These are phyloP conservation scores for Coelinius sp. DNA, from an alignment of 2,888 invertebrate genomes.

Conservation along the genomic window DNA sequence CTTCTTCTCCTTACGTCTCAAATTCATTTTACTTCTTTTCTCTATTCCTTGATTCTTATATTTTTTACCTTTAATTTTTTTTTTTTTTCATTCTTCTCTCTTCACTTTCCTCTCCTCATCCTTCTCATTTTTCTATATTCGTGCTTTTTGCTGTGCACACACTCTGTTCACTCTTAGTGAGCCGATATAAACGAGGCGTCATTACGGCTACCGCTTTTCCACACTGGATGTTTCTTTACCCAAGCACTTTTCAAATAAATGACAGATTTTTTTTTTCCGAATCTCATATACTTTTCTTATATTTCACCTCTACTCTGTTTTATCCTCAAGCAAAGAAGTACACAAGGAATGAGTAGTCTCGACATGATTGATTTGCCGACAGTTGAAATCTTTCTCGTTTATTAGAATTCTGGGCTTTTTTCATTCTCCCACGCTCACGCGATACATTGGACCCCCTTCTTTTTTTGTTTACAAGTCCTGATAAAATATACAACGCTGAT, in stretches of 20 bases:
- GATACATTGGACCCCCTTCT: neutral
- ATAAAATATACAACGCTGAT: neutral
- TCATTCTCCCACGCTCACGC: neutral
- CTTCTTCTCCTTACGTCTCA: neutral
- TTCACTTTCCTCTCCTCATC: constrained; percentile 21
- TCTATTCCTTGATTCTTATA: neutral
- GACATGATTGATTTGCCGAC: constrained; percentile 32
- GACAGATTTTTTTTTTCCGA: constrained; percentile 40
- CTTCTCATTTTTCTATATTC: neutral
- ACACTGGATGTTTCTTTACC: constrained; percentile 15
- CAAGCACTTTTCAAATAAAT: constrained; percentile 48
- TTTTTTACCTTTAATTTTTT: constrained; percentile 32
- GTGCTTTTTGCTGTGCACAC: constrained; percentile 7
- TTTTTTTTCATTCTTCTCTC: constrained; percentile 29
- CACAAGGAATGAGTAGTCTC: neutral
- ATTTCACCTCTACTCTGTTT: neutral
- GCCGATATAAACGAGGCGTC: constrained; percentile 50
- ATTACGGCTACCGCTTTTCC: constrained; percentile 40
- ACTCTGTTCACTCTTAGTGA: constrained; percentile 14
- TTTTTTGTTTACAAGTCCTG: neutral
- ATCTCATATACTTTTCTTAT: neutral
- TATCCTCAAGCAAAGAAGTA: constrained; percentile 1
- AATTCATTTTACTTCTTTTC: neutral
- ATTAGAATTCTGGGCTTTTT: neutral
- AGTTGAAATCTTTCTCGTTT: neutral